phyloP scores from a whole-genome alignment of 2,113 vertebrate genomes.

The Cochlearius cochlearius region DNA sequence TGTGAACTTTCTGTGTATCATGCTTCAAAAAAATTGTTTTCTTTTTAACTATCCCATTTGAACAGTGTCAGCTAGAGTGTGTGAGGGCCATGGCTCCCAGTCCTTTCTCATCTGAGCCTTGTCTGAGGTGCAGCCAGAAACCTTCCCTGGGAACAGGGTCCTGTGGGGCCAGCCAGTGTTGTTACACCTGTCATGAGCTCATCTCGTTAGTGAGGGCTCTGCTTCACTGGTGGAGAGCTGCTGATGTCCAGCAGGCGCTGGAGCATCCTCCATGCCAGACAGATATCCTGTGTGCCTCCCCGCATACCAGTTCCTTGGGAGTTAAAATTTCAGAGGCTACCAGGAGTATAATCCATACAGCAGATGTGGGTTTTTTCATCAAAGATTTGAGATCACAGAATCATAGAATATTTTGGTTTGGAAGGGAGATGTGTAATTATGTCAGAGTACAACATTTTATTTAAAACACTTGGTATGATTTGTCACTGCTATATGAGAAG shows the following conservation, averaged over 20 bases:
- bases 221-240: neutral
- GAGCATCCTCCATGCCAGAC: neutral
- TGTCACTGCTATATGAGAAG: neutral
- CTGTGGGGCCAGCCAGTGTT: rapidly evolving
- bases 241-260: neutral
- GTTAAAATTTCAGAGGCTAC: neutral
- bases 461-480: neutral
- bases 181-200: neutral
- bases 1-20: neutral
- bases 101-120: neutral
- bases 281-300: neutral
- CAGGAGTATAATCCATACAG: neutral
- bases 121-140: neutral
- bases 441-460: neutral
- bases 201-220: neutral
- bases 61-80: rapidly evolving
- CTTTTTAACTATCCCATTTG: neutral
- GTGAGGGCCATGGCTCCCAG: neutral
- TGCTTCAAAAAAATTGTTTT: neutral
- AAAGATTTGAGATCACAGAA: neutral
- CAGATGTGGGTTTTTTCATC: neutral
- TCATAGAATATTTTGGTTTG: neutral
- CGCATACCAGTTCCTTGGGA: neutral
- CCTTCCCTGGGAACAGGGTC: neutral
- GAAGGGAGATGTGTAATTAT: neutral